phyloP scores from a whole-genome alignment of 1,140 invertebrate genomes.

The Stegodyphus mimosarum region DNA sequence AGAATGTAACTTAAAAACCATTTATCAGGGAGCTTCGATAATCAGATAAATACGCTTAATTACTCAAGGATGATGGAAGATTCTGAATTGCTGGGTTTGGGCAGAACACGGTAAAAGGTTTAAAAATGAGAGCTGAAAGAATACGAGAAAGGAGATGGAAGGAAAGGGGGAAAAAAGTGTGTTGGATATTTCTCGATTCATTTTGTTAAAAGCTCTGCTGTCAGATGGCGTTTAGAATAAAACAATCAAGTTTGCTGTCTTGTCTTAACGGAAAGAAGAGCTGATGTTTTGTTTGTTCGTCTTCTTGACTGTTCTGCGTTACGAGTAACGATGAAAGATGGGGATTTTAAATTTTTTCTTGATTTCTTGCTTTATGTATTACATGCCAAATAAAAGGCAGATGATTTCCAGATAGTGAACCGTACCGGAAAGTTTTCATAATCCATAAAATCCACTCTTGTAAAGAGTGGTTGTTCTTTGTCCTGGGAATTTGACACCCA shows the following conservation, averaged over 20 bases:
- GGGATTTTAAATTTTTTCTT: too few species aligned
- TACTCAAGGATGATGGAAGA: constrained; percentile 10
- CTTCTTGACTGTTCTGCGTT: not conserved
- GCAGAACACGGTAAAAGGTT: too few species aligned
- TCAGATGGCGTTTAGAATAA: constrained; percentile 31
- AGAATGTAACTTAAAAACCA: constrained; percentile 20
- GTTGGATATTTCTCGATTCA: constrained; percentile 19
- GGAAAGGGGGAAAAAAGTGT: not conserved
- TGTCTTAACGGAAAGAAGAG: not conserved
- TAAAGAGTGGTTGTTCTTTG: too few species aligned
- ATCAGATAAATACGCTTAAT: constrained; percentile 53
- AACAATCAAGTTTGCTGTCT: not conserved
- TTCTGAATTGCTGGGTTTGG: not conserved
- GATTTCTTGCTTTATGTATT: too few species aligned
- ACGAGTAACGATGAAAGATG: not conserved
- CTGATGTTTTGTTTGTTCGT: not conserved
- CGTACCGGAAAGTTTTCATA: too few species aligned
- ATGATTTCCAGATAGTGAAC: too few species aligned
- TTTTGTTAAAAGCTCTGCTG: constrained; percentile 37
- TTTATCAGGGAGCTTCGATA: constrained; percentile 44
- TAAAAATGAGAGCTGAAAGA: not conserved
- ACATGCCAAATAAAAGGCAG: too few species aligned
- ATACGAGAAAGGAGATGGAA: too few species aligned
- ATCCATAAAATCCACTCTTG: too few species aligned
- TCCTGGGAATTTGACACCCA: too few species aligned